Evolutionary conservation across 1,140 invertebrate genomes (phyloP), one percentile per base, ranked within the genome.

Genomic region (Lordiphosa stackelbergi): DNA sequence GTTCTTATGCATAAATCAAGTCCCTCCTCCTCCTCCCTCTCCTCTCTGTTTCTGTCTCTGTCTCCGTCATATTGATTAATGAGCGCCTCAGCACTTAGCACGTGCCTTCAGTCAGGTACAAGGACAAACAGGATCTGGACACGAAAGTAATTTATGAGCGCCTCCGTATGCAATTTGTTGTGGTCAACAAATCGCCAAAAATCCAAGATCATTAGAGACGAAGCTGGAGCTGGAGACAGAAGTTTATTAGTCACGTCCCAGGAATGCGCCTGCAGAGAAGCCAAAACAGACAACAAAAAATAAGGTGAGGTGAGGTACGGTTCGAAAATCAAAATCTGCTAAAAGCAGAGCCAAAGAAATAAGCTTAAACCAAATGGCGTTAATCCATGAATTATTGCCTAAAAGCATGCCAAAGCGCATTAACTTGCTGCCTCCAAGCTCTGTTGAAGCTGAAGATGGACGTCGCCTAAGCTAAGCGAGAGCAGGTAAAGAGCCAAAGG

Each of bases 301-400:
- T 60, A 68, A 71, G 74, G 74, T 53, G 74, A 81, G 74, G 74
- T 64, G 63, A 71, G 74, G 74, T 53, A 70, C 74, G 74, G 74
- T 78, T 46, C 42, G 49, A 52, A 66, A 66, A 75, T 58, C 66
- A 81, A 19, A 71, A 71, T 81, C 66, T 63, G 71, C 77, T 72
- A 83, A 81, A 77, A 81, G 77, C 74, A 65, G 7, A 31, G 54
- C 72, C 60, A 65, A 66, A 83, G 78, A 83, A 81, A 83, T 72
- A 54, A 81, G 77, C 77, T 81, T 81, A 69, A 81, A 60, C 81
- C 75, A 85, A 85, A 85, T 85, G 81, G 81, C 81, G 81, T 85
- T 85, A 85, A 85, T 85, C 81, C 81, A 85, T 85, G 81, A 85
- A 85, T 85, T 85, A 85, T 85, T 85, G 81, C 75, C 81, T 85